phyloP scores from a whole-genome alignment of 2,888 invertebrate genomes.

The Eledone cirrhosa region DNA sequence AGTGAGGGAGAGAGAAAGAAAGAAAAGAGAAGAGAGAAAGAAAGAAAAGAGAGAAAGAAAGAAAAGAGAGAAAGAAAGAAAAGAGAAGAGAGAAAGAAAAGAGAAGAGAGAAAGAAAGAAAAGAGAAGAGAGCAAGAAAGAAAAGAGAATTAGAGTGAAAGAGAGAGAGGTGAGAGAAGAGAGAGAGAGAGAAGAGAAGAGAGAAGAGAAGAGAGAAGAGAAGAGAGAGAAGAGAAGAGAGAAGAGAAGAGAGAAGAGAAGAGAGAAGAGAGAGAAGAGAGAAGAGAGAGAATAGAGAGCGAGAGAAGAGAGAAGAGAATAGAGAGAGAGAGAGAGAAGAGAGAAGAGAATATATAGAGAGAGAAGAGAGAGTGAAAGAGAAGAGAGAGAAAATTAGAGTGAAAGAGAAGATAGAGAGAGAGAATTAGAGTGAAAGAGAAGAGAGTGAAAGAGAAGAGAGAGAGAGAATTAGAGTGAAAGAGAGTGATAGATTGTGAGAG shows the following conservation, averaged over 20 bases:
- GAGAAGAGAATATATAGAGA: not conserved
- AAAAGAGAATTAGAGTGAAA: not conserved
- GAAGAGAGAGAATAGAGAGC: not conserved
- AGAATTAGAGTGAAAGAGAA: no score
- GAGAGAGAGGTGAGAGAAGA: not conserved
- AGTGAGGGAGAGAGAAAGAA: not conserved
- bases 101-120: not conserved
- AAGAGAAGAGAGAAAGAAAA: not conserved
- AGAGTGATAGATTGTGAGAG: no score
- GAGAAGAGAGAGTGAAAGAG: not conserved
- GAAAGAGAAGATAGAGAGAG: no score
- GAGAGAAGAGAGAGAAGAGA: not conserved
- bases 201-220: not conserved
- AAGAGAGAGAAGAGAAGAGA: not conserved
- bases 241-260: not conserved
- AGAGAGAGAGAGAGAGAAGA: not conserved
- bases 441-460: no score
- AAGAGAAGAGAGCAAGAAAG: not conserved
- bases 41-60: no score
- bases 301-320: no score
- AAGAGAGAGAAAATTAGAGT: no score
- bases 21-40: not conserved
- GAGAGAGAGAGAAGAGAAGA: not conserved
- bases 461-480: no score
- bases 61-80: no score